Base-by-base conservation (phyloP, 1,140 invertebrate species). In the Tribolium castaneum region DNA sequence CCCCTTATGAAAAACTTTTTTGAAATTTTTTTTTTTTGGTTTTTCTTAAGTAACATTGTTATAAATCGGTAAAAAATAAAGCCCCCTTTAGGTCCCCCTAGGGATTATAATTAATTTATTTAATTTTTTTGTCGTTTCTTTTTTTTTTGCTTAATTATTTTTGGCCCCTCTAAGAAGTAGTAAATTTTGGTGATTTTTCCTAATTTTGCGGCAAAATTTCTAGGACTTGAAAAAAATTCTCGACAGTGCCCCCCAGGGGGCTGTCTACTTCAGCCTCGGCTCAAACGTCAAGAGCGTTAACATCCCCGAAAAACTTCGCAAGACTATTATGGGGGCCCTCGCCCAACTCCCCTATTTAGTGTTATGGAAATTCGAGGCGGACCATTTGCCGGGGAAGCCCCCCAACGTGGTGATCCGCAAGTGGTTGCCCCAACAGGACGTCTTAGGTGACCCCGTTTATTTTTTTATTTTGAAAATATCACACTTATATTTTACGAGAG, bases 351-450 rank as follows among this genome's bases (percentile, higher is more conserved):
- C 87, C 9, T 88, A 88, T 45, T 86, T 84, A 77, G 82, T 89
- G 62, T 73, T 90, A 66, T 90, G 87, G 88, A 90, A 89, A 83
- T 90, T 85, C 81, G 88, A 89, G 73, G 80, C 79, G 5, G 85
- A 92, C 79, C 82, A 86, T 30, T 85, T 93, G 25, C 86, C 90
- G 0, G 85, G 87, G 22, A 89, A 90, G 77, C 87, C 91, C 0
- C 80, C 86, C 0, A 94, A 94, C 86, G 86, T 95, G 0, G 86
- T 90, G 62, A 83, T 92, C 1, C 87, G 86, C 16, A 90, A 90
- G 54, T 94, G 93, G 93, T 83, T 93, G 2, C 93, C 93, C 0
- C 93, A 95, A 81, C 91, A 90, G 70, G 92, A 92, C 81, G 87
- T 93, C 78, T 84, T 93, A 77, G 89, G 91, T 92, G 84, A 87